Evolutionary conservation across 2,888 invertebrate genomes (phyloP), one percentile per base, ranked within the genome.

Genomic region (Lutraria lutraria): DNA sequence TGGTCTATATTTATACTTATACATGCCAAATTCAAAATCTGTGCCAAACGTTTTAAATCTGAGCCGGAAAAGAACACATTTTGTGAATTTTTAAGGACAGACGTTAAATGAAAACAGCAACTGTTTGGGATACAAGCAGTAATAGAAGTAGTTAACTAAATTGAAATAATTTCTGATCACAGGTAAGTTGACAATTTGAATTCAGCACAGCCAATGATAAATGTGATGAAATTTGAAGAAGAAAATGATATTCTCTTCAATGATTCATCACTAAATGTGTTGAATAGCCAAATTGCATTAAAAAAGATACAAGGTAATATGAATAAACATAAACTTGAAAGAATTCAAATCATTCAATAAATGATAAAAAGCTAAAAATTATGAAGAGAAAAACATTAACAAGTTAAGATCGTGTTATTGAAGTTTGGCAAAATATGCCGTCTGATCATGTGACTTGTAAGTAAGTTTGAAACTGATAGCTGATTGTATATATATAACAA

Each of bases 1-100:
- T 68, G 63, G 63, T 68, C 63, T 68, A 68, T n/a, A 68, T 68
- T 25, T 63, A 63, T 63, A 63, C n/a, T 63, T 12, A n/a, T 25
- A 68, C n/a, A 25, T 25, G 25, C 63, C 25, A 68, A n/a, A 68
- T n/a, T 68, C 12, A 68, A 25, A 68, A n/a, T 12, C 8, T n/a
- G n/a, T 68, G 63, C 63, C 63, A 68, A 25, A 68, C n/a, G 63
- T 25, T 68, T 68, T n/a, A 25, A 68, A 68, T 68, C 25, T 68
- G 63, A 68, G n/a, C 25, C 12, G 25, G 1, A 68, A 68, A 68
- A 25, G 63, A 25, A 68, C 63, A 68, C n/a, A 13, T 68, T 25
- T 68, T 68, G 63, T n/a, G 25, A n/a, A n/a, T 68, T 25, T 68
- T 68, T 25, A n/a, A 68, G 25, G 63, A 25, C 63, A 68, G 15